Conservation (phyloP, 2,113 vertebrate genomes). For the Calcarius ornatus region DNA sequence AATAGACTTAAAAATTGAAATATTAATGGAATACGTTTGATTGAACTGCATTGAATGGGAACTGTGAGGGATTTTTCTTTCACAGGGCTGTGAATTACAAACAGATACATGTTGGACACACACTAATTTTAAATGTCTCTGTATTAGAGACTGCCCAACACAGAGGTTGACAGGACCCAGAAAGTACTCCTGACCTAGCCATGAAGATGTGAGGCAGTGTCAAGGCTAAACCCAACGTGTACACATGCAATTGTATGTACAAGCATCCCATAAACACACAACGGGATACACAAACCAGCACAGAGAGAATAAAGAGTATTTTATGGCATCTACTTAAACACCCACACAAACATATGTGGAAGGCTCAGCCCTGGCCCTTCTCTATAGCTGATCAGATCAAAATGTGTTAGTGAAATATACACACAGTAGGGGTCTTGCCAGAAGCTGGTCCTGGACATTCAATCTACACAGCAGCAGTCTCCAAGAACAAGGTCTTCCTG, state of each 20-base stretch:
- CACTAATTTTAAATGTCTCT: not conserved
- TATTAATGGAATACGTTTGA: not conserved
- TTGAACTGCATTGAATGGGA: not conserved
- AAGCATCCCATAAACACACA: not conserved
- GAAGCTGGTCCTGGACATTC: not conserved
- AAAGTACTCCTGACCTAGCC: not conserved
- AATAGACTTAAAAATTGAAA: not conserved
- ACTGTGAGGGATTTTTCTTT: not conserved
- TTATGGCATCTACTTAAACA: not conserved
- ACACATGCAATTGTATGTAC: fast-evolving
- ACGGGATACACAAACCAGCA: not conserved
- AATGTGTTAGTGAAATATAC: not conserved
- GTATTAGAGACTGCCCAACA: not conserved
- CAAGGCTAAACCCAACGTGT: not conserved
- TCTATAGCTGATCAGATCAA: not conserved
- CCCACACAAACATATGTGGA: fast-evolving
- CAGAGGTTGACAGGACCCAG: fast-evolving
- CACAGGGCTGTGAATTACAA: not conserved
- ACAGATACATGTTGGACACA: not conserved
- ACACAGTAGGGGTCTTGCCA: fast-evolving
- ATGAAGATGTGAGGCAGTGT: not conserved
- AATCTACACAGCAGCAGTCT: not conserved
- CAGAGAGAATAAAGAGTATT: not conserved
- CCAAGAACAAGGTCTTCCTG: not conserved
- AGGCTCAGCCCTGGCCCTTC: not conserved